Base-by-base conservation (phyloP, 1,140 invertebrate species). In the Magallana gigas region DNA sequence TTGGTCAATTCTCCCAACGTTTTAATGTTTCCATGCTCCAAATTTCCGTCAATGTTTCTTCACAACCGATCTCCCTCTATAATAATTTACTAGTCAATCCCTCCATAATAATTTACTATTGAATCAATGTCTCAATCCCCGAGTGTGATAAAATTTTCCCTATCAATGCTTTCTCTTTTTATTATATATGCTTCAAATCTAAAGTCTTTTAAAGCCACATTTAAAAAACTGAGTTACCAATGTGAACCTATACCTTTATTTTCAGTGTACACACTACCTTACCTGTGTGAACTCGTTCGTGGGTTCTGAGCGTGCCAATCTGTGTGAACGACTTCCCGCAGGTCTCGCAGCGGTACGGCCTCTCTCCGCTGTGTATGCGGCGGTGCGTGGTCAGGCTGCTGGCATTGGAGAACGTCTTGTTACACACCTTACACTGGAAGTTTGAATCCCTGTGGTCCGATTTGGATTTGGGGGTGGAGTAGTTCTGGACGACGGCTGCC, bases 251-350 rank as follows among this genome's bases (percentile, higher is more conserved):
- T 92, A 91, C 9, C 91, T 91, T 89, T 91, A 92, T 3, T 89
- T 90, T 36, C 71, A 18, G 84, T 91, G 14, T 62, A n/a, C 60
- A 16, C 60, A 7, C 12, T 64, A 7, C 0, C 11, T 58, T 6
- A 58, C 81, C 85, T 16, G 92, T 92, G 84, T 93, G 93, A 36
- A 92, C 90, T 56, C 92, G 81, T 82, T 93, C 92, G 71, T 93
- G 92, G 8, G 92, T 92, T 16, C 92, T 89, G 14, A 93, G 88
- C 0, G 92, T 93, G n/a, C 92, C 92, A 57, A 92, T 91, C 87
- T 93, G 92, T 4, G 92, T 93, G 59, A 93, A 93, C 16, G 90
- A 90, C 80, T 92, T 92, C 8, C 91, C 92, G 89, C 92, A 93
- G 4, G 90, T 91, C 56, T 83, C 29, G 82, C 92, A 93, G 56